Base-by-base conservation (phyloP, 2,113 vertebrate species). In the Entomyzon cyanotis region DNA sequence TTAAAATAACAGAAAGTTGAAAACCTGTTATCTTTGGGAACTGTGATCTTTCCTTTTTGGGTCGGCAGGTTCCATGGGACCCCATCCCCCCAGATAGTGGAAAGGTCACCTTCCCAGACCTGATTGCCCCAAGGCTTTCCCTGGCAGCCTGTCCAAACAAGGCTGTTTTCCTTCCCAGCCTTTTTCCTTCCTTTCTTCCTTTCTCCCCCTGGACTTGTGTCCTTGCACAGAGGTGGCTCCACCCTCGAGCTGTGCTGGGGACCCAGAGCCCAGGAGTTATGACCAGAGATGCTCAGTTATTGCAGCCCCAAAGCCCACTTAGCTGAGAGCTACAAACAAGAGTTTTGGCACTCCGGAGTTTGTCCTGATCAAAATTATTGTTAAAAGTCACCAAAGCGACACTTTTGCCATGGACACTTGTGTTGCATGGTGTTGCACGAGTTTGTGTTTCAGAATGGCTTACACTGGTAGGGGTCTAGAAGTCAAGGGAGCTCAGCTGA, bases 1-100 rank as follows among this genome's bases (percentile, higher is more conserved):
- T 90, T 96, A 92, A 93, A 96, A 95, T 96, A 94, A 93, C 79
- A 93, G 52, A 80, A 93, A 59, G 19, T 44, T 94, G 85, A 91
- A 96, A 90, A 35, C 15, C 5, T 0, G 0, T 83, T 95, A 87
- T 94, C 91, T 96, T 50, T 5, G 25, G 65, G 84, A 95, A n/a
- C 39, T 55, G 35, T 59, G 55, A 69, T 82, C 84, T 83, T 94
- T 91, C 47, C 85, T 88, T 85, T 90, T 73, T 46, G 42, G 59
- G 46, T 70, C 70, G 75, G 50, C 35, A 0, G 59, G 67, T 91
- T 94, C 82, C 63, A 19, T 67, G 70, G 63, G 50, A 93, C 67
- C 46, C 44, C 3, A 6, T 85, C 11, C 46, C 69, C 53, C 55
- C 24, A 83, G 82, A 93, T 50, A 93, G 62, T 16, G 39, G 64